A percentile compares a stretch with the other conserved stretches of the same genome.
phyloP scores from a whole-genome alignment of 1,140 invertebrate species.

The Rhagoletis zephyria region DNA sequence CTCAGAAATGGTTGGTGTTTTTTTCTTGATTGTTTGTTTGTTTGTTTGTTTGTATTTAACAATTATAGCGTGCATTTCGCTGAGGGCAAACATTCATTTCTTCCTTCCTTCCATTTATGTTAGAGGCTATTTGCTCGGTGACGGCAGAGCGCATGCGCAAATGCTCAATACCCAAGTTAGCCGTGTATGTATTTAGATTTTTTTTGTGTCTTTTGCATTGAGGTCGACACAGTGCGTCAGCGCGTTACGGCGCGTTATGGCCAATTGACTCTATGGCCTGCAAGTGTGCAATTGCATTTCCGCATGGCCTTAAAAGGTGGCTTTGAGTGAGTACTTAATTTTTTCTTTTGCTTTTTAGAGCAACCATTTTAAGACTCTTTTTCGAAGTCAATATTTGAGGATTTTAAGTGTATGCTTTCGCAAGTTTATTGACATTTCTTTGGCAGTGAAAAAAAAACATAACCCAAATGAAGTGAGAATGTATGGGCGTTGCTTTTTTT shows the following conservation, averaged over 20 bases:
- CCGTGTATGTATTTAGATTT: too few relatives aligned
- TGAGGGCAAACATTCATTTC: background rate
- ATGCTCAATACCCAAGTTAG: background rate
- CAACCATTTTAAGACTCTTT: background rate
- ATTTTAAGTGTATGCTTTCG: background rate
- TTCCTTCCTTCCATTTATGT: background rate
- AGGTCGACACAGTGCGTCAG: too few relatives aligned
- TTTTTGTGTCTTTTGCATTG: background rate
- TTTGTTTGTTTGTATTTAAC: background rate
- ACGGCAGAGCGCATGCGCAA: background rate
- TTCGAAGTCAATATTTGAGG: background rate
- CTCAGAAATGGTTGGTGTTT: background rate
- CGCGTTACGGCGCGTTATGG: background rate
- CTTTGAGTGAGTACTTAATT: background rate
- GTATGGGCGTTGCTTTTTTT: slow-evolving; percentile 5
- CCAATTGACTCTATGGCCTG: background rate
- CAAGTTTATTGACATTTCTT: slow-evolving; percentile 41
- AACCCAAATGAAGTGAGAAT: background rate
- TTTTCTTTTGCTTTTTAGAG: background rate
- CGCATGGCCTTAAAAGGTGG: slow-evolving; percentile 29
- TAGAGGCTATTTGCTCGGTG: background rate
- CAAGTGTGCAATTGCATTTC: slow-evolving; percentile 16
- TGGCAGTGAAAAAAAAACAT: slow-evolving; percentile 9
- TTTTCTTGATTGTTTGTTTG: background rate
- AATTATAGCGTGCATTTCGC: background rate